A percentile compares a stretch with the other conserved stretches of the same genome.
phyloP scores from a whole-genome alignment of 2,797 vertebrate species.

The Mormyrops boulengeri region DNA sequence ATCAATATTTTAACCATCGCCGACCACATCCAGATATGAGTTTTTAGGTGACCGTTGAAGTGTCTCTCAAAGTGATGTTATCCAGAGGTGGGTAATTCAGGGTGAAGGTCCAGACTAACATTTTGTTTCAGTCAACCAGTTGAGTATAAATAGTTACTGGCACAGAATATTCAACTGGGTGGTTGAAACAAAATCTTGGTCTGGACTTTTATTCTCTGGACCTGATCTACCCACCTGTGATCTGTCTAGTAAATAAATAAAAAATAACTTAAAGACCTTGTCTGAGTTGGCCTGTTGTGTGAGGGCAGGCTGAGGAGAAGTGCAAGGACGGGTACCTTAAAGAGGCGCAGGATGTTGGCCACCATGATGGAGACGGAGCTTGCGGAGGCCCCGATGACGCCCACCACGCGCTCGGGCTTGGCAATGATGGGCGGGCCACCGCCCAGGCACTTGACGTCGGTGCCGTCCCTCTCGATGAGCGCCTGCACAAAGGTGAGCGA shows the following conservation, averaged over 20 bases:
- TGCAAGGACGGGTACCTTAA: conserved; percentile 69
- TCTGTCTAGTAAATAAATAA: background rate
- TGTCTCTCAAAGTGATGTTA: background rate
- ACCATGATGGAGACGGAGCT: conserved; percentile 98
- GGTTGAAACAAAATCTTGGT: background rate
- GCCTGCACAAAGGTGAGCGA: conserved; percentile 94
- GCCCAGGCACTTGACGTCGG: conserved; percentile 84
- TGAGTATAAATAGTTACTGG: background rate
- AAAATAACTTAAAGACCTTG: background rate
- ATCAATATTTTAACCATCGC: background rate
- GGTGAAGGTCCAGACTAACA: background rate
- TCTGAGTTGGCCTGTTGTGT: background rate
- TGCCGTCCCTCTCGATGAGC: conserved; percentile 90
- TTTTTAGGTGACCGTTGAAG: background rate
- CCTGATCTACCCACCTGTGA: background rate
- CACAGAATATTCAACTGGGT: background rate
- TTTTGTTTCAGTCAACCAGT: background rate
- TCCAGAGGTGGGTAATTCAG: background rate
- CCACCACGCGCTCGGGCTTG: conserved; percentile 86
- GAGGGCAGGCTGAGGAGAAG: background rate
- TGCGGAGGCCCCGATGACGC: conserved; percentile 87
- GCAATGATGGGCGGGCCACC: conserved; percentile 93
- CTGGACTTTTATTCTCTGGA: background rate
- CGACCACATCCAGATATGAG: background rate
- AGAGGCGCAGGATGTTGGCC: conserved; percentile 92